phyloP scores from a whole-genome alignment of 1,140 invertebrate genomes.

The Micrasema longulum region DNA sequence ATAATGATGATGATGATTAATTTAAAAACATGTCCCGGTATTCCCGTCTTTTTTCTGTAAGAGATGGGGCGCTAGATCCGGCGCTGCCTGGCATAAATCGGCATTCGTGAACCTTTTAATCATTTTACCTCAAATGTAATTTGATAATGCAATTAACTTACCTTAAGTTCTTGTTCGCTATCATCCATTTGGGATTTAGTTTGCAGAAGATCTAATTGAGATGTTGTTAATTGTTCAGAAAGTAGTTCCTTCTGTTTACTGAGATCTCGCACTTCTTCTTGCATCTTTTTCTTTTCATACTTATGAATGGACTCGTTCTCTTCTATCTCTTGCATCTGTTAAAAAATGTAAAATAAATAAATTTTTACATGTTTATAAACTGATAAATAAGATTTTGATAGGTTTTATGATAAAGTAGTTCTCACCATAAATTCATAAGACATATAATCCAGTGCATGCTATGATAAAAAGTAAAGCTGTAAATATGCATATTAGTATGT shows the following conservation, averaged over 20 bases:
- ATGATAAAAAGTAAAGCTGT: background rate
- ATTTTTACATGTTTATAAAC: background rate
- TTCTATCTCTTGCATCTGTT: slow-evolving; percentile 63
- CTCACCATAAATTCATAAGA: background rate
- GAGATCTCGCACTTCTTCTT: slow-evolving; percentile 65
- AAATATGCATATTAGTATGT: no score
- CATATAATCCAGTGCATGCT: slow-evolving; percentile 1
- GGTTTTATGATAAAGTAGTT: background rate
- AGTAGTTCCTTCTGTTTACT: slow-evolving; percentile 62
- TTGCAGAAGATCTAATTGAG: slow-evolving; percentile 65
- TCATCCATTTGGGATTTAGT: slow-evolving; percentile 65
- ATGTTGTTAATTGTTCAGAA: slow-evolving; percentile 57
- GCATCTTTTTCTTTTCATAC: slow-evolving; percentile 65
- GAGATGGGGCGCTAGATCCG: no score
- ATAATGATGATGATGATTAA: no score
- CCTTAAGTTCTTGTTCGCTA: slow-evolving; percentile 65
- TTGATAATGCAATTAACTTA: no score
- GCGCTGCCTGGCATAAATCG: no score
- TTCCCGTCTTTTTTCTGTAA: no score
- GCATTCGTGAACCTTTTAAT: no score
- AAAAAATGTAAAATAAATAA: background rate
- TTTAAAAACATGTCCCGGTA: no score
- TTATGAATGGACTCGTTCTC: slow-evolving; percentile 67
- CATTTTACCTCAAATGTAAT: no score
- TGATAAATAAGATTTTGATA: background rate